A percentile compares a stretch with the other conserved stretches of the same genome.
These are phyloP conservation scores for Pseudomyrmex gracilis DNA, from an alignment of 1,140 invertebrate species.

Conservation along the genomic window DNA sequence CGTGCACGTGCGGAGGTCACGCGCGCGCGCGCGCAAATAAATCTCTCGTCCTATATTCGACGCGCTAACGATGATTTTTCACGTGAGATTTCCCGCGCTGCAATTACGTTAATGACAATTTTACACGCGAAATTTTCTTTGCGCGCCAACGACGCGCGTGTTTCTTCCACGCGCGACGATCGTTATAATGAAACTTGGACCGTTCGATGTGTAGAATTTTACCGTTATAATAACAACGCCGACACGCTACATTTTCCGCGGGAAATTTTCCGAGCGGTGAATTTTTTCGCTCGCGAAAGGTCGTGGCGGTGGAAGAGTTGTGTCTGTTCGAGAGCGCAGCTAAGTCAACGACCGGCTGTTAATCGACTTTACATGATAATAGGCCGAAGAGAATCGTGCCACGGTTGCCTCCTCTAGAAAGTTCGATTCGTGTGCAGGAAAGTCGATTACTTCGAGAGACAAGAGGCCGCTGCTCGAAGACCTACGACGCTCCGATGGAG, in stretches of 20 bases:
- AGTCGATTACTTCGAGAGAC: slow-evolving; percentile 64
- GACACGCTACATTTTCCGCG: slow-evolving; percentile 15
- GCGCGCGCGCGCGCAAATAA: not conserved
- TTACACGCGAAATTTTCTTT: slow-evolving; percentile 32
- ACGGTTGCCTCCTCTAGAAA: slow-evolving; percentile 59
- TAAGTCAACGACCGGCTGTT: slow-evolving; percentile 58
- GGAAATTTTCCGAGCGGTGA: slow-evolving; percentile 12
- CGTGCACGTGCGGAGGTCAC: not conserved
- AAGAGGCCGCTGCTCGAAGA: slow-evolving; percentile 60
- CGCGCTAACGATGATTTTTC: slow-evolving; percentile 41
- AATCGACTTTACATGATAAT: slow-evolving; percentile 61
- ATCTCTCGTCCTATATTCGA: slow-evolving; percentile 34
- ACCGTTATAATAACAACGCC: not conserved
- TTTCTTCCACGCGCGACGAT: slow-evolving; percentile 22
- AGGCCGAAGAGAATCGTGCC: slow-evolving; percentile 65
- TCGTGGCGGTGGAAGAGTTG: slow-evolving; percentile 14
- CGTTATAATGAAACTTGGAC: not conserved
- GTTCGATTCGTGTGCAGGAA: slow-evolving; percentile 69
- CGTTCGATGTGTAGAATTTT: not conserved
- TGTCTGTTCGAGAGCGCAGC: slow-evolving; percentile 40
- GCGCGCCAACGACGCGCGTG: slow-evolving; percentile 13
- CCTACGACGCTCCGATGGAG: slow-evolving; percentile 57
- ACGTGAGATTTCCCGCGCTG: slow-evolving; percentile 20
- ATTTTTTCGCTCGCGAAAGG: slow-evolving; percentile 29
- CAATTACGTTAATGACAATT: slow-evolving; percentile 25